phyloP scores from a whole-genome alignment of 1,140 invertebrate genomes.

The Dendrolimus kikuchii region DNA sequence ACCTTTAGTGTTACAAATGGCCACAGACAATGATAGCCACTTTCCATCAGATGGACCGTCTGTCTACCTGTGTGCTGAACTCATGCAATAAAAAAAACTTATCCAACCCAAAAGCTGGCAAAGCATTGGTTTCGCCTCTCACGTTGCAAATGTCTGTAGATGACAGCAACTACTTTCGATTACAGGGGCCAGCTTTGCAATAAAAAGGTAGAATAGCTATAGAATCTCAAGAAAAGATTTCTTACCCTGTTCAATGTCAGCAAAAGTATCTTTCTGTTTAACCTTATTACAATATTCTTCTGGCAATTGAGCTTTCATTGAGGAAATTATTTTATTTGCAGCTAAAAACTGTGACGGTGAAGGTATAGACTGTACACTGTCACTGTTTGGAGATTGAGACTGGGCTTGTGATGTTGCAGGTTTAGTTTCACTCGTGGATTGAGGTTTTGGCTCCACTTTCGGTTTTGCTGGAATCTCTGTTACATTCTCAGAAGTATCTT shows the following conservation, averaged over 20 bases:
- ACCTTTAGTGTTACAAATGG: too few species aligned
- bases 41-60: too few species aligned
- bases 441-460: conserved; percentile 34
- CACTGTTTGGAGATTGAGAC: conserved; percentile 41
- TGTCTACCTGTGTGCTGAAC: too few species aligned
- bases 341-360: conserved; percentile 63
- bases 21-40: too few species aligned
- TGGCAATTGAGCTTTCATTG: conserved; percentile 60
- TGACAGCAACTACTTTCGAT: too few species aligned
- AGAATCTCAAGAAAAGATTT: too few species aligned
- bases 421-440: conserved; percentile 38
- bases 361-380: conserved; percentile 41
- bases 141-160: too few species aligned
- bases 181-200: too few species aligned
- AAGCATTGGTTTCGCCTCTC: too few species aligned
- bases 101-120: too few species aligned
- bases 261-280: conserved; percentile 58
- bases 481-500: conserved; percentile 24
- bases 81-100: too few species aligned
- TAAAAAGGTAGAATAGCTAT: too few species aligned
- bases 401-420: conserved; percentile 11
- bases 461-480: conserved; percentile 12
- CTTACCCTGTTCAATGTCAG: conserved; percentile 48
- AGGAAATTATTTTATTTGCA: conserved; percentile 61
- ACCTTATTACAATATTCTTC: conserved; percentile 49